Percentiles rank a stretch among this genome's conserved stretches.
Evolutionary conservation across 1,140 invertebrate genomes (phyloP).

Genomic region (Ips nitidus): DNA sequence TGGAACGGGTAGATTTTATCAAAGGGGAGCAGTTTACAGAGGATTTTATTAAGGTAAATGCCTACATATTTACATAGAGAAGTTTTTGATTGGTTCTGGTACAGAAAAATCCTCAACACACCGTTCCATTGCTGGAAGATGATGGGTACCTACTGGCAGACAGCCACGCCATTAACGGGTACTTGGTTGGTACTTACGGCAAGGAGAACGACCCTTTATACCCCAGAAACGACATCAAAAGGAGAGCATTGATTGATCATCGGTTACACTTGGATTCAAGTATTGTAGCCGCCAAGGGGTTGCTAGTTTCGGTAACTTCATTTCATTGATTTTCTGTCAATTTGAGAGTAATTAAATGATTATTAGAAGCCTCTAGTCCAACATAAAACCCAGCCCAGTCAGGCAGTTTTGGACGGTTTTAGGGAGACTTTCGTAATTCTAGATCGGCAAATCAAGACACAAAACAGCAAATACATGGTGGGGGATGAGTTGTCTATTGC

Average conservation of each 20-base stretch:
- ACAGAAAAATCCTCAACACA: slow-evolving; percentile 65
- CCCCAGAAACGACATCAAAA: slow-evolving; percentile 55
- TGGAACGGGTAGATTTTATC: background rate
- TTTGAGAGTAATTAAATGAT: background rate
- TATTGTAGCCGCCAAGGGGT: slow-evolving; percentile 52
- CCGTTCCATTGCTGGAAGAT: slow-evolving; percentile 67
- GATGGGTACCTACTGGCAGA: slow-evolving; percentile 61
- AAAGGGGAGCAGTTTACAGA: background rate
- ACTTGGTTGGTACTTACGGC: slow-evolving; percentile 60
- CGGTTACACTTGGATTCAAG: slow-evolving; percentile 57
- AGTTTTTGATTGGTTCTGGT: too few relatives aligned
- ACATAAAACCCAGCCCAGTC: background rate
- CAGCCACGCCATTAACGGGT: slow-evolving; percentile 63
- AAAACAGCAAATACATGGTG: slow-evolving; percentile 33
- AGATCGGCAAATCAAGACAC: slow-evolving; percentile 26
- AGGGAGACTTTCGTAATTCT: slow-evolving; percentile 28
- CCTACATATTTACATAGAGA: background rate
- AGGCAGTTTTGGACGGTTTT: slow-evolving; percentile 9
- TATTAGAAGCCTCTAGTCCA: slow-evolving; percentile 18
- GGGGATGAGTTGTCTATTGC: slow-evolving; percentile 36
- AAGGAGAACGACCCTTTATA: slow-evolving; percentile 57
- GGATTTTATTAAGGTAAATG: background rate
- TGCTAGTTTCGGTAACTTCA: slow-evolving; percentile 19
- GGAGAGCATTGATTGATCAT: slow-evolving; percentile 58
- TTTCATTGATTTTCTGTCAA: background rate